Base-by-base conservation (phyloP, 2,797 vertebrate species). In the Potorous gilbertii region DNA sequence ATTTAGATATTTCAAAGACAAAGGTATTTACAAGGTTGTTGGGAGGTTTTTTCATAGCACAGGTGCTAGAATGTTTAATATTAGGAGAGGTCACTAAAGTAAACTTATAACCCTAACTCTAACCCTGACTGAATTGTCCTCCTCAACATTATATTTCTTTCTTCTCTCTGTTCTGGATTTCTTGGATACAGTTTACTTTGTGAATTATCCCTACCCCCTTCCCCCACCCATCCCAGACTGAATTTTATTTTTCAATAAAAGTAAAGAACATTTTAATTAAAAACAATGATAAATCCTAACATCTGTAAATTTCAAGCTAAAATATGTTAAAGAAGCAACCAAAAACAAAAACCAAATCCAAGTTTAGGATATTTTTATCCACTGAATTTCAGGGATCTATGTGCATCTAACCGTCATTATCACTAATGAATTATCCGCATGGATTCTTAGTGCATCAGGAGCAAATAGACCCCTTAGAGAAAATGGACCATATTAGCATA, bases 191-290 rank as follows among this genome's bases (percentile, higher is more conserved):
- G 94, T 98, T 97, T 96, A 94, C 46, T 97, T 97, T 97, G 93
- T 95, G 95, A 97, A 93, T 94, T 97, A 95, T 98, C 94, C 96
- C 66, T 4, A 91, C 52, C 21, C 56, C 54, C 16, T 6, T 6
- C 52, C 24, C 56, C 54, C 1, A 0, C 56, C 96, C 95, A 50
- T 54, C 4, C 2, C 91, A 97, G 96, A 96, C 81, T 95, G 27
- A 94, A 93, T 89, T 87, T 97, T 96, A 95, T 96, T 97, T 92
- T 95, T 87, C 93, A 97, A 93, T 97, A 96, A 97, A 97, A 96
- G 87, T 95, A 94, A 96, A 90, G 54, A 34, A 54, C 59, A 74
- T 74, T 89, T 95, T 96, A 95, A 96, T 97, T 97, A 4, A 31
- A 66, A 57, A 28, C 52, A 92, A 81, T 94, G 54, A 92, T 94